Percentiles rank a stretch among this genome's conserved stretches.
Conservation (phyloP, 2,797 vertebrate species). For the Arnoldichthys spilopterus region DNA sequence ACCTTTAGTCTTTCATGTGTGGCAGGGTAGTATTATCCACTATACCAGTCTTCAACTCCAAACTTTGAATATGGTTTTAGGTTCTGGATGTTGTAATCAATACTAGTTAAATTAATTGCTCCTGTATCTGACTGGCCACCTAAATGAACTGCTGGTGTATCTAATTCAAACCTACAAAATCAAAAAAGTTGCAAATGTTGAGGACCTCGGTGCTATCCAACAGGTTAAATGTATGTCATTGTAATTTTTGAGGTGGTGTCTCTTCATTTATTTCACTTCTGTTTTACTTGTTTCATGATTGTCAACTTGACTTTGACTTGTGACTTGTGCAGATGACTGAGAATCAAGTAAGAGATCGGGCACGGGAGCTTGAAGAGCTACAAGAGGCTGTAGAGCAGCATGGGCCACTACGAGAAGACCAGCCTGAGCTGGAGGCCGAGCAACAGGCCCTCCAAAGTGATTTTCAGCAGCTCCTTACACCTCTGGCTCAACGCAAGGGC, state of each 20-base stretch:
- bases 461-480: constrained; percentile 87
- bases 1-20: neutral
- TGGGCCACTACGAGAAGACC: constrained; percentile 68
- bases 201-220: neutral
- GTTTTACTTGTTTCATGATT: neutral
- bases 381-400: constrained; percentile 77
- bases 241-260: neutral
- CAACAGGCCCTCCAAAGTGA: constrained; percentile 81
- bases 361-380: constrained; percentile 88
- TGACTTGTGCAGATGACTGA: constrained; percentile 82
- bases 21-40: too few relatives aligned
- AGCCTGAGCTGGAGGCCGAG: constrained; percentile 76
- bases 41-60: too few relatives aligned
- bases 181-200: neutral
- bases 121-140: neutral
- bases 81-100: too few relatives aligned
- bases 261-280: neutral
- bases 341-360: constrained; percentile 87
- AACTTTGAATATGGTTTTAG: too few relatives aligned
- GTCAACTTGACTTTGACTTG: neutral
- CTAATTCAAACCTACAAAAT: neutral
- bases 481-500: constrained; percentile 82
- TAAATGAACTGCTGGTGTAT: neutral
- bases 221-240: neutral
- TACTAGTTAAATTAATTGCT: neutral